Evolutionary conservation across 2,888 invertebrate genomes (phyloP).

Genomic region (Macropis europaea): DNA sequence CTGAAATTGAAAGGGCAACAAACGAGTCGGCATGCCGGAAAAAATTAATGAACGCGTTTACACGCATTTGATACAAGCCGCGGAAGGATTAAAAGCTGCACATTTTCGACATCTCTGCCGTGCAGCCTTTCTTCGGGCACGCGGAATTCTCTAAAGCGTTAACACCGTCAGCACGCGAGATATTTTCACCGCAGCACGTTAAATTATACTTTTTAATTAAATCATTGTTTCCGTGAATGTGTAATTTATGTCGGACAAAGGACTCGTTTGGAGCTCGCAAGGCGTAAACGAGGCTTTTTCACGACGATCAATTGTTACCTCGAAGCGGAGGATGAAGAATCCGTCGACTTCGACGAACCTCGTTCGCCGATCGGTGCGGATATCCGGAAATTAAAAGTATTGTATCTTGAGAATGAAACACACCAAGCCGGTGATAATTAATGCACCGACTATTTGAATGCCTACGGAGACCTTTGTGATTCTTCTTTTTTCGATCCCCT

Average conservation of each 20-base stretch:
- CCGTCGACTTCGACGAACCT: not conserved
- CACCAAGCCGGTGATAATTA: slow-evolving; percentile 29
- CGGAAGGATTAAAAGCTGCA: not conserved
- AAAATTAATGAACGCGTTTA: slow-evolving; percentile 47
- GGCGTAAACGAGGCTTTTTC: no score
- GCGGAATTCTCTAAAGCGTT: slow-evolving; percentile 11
- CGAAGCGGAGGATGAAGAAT: not conserved
- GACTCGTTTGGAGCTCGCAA: not conserved
- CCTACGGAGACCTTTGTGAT: slow-evolving; percentile 15
- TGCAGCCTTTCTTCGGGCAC: not conserved
- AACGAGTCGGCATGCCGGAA: slow-evolving; percentile 31
- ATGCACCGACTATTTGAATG: slow-evolving; percentile 38
- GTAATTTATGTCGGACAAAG: slow-evolving; percentile 16
- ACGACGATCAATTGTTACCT: not conserved
- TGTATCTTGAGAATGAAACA: slow-evolving; percentile 28
- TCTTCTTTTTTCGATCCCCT: not conserved
- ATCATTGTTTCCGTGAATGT: slow-evolving; percentile 16
- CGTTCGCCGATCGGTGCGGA: not conserved
- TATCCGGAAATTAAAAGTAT: slow-evolving; percentile 1
- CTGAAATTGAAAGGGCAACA: slow-evolving; percentile 15
- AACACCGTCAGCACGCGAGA: not conserved
- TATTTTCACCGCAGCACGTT: not conserved
- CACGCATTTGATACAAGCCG: slow-evolving; percentile 12
- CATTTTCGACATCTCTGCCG: slow-evolving; percentile 7
- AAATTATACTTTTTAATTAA: slow-evolving; percentile 24